These are phyloP conservation scores for Cactoblastis cactorum DNA, from an alignment of 2,888 invertebrate species.

Conservation along the genomic window DNA sequence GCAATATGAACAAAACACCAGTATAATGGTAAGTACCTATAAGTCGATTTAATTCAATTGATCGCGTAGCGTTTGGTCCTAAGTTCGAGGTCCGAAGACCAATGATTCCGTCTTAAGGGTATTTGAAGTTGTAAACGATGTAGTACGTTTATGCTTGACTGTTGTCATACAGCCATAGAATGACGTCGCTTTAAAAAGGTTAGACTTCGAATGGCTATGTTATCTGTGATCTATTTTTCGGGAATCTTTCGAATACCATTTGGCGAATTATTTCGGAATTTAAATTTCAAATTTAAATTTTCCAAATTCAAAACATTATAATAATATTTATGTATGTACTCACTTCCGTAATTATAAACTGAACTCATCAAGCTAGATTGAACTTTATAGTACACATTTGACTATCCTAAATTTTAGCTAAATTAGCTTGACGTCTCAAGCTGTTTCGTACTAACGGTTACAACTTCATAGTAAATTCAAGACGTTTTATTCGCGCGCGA, in stretches of 20 bases:
- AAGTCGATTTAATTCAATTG: constrained; percentile 2
- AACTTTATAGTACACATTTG: too few species aligned
- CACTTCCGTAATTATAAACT: too few species aligned
- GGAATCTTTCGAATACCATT: too few species aligned
- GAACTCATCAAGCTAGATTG: not conserved
- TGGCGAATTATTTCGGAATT: too few species aligned
- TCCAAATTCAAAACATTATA: too few species aligned
- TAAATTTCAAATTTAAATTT: too few species aligned
- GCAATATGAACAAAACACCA: not conserved
- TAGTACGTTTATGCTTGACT: too few species aligned
- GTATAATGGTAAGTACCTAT: not conserved
- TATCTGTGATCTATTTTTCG: too few species aligned
- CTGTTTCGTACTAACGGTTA: not conserved
- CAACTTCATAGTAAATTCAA: constrained; percentile 10
- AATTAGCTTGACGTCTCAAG: not conserved
- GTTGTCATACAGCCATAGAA: not conserved
- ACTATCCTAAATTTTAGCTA: not conserved
- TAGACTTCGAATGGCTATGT: too few species aligned
- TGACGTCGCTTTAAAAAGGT: too few species aligned
- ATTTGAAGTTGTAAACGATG: not conserved
- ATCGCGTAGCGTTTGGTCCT: not conserved
- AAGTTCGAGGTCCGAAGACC: not conserved
- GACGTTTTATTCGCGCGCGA: constrained; percentile 38
- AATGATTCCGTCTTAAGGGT: not conserved
- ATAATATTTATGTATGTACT: too few species aligned